Evolutionary conservation across 2,888 invertebrate genomes (phyloP), one percentile per base, ranked within the genome.

Genomic region (Agonopterix alstromeriana): DNA sequence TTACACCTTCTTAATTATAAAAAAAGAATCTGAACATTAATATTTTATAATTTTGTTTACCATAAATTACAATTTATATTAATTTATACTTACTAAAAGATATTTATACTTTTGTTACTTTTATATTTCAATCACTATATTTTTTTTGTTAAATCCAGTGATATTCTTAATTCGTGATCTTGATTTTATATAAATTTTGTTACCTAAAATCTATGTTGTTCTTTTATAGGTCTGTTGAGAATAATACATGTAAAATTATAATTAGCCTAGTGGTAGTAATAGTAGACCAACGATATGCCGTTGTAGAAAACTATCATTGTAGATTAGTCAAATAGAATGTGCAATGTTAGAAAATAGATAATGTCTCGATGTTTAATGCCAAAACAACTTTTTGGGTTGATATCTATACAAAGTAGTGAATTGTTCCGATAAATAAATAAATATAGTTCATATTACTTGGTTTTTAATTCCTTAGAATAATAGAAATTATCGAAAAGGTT

Each of bases 391-490:
- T 75, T 85, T 85, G 82, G 86, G 77, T 76, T 79, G 67, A 73
- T 79, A 73, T 78, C 67, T 64, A 80, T 81, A 81, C 82, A 82
- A 81, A 82, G 76, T 86, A 87, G 85, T 80, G 70, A 85, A 85
- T 81, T 85, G 82, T 85, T 85, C 71, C 67, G 74, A 80, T 81
- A 69, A 79, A 80, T 79, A 67, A 77, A 81, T 74, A 75, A 73
- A 71, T 70, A 68, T 69, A 65, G 68, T 70, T 63, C 56, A 63
- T 49, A 49, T 48, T 52, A 46, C 54, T 50, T 27, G 27, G 27
- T 27, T 27, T 27, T 27, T 27, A 27, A 5, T 27, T 27, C 17
- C 14, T 1, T 2, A 14, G 2, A 14, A 14, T 2, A n/a, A n/a
- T n/a, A n/a, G n/a, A n/a, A n/a, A n/a, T n/a, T n/a, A n/a, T n/a